phyloP scores from a whole-genome alignment of 2,113 vertebrate genomes.

The Salvelinus alpinus region DNA sequence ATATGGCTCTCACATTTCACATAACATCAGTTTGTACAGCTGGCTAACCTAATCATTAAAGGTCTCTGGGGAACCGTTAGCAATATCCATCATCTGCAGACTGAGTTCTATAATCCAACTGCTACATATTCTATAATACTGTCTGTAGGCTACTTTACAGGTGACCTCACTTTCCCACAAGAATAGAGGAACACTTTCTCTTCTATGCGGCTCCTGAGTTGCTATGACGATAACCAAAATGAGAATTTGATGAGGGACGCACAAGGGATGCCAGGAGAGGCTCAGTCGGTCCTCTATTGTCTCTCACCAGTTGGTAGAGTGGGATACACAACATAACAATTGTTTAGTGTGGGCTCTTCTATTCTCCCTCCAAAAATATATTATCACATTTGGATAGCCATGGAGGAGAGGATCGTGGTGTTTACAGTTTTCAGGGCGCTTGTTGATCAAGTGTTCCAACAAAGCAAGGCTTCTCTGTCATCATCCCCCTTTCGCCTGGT shows the following conservation, averaged over 20 bases:
- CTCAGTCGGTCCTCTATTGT: not conserved
- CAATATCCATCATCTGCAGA: not conserved
- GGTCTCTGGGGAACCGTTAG: not conserved
- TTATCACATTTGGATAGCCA: constrained; percentile 8
- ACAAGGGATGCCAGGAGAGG: not conserved
- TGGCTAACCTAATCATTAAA: constrained; percentile 15
- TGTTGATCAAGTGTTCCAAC: constrained; percentile 43
- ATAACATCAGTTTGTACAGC: constrained; percentile 33
- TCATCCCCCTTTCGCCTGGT: constrained; percentile 18
- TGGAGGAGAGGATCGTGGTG: not conserved
- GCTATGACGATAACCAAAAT: not conserved
- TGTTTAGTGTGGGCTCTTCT: constrained; percentile 1
- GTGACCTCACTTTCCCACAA: constrained; percentile 2
- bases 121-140: not conserved
- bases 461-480: constrained; percentile 23
- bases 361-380: constrained; percentile 9
- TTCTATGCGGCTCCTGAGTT: constrained; percentile 9
- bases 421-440: constrained; percentile 39
- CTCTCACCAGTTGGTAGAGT: constrained; percentile 5
- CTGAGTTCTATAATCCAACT: constrained; percentile 1
- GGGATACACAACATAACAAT: not conserved
- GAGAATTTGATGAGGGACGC: not conserved
- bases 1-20: constrained; percentile 20
- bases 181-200: not conserved
- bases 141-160: not conserved